Percentiles rank a stretch among this genome's conserved stretches.
Evolutionary conservation across 2,888 invertebrate species (phyloP).

Genomic region (Acrobasis repandana): DNA sequence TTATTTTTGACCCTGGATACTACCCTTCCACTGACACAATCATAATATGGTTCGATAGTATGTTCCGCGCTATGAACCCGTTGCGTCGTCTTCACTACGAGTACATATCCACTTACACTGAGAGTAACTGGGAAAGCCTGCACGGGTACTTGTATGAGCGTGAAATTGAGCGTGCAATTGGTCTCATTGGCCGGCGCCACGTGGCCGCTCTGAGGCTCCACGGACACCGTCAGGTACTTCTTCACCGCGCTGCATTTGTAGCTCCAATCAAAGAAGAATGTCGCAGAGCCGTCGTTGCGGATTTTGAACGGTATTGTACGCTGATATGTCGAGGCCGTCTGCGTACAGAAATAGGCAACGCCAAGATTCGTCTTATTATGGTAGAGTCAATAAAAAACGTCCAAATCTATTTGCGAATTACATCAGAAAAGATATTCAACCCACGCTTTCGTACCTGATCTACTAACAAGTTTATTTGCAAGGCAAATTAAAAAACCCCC

Average conservation of each 20-base stretch:
- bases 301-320: slow-evolving; percentile 65
- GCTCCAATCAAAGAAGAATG: slow-evolving; percentile 71
- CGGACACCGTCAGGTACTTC: slow-evolving; percentile 61
- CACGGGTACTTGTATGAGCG: slow-evolving; percentile 67
- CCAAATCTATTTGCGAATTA: no score
- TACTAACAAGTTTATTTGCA: no score
- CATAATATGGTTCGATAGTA: no score
- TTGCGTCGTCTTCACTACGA: no score
- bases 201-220: slow-evolving; percentile 66
- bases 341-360: slow-evolving; percentile 17
- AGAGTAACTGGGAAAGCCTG: slow-evolving; percentile 64
- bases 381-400: neutral
- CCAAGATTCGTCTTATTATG: no score
- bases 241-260: slow-evolving; percentile 57
- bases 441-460: no score
- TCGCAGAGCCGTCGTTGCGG: slow-evolving; percentile 71
- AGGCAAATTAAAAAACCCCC: no score
- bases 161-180: slow-evolving; percentile 63
- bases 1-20: no score
- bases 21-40: no score
- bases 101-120: no score
- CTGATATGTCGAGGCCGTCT: slow-evolving; percentile 75
- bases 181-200: slow-evolving; percentile 58
- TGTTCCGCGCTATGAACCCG: no score
- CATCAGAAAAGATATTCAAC: no score